A percentile compares a stretch with the other conserved stretches of the same genome.
These are phyloP conservation scores for Eremophila alpestris DNA, from an alignment of 2,797 vertebrate species.

Conservation along the genomic window DNA sequence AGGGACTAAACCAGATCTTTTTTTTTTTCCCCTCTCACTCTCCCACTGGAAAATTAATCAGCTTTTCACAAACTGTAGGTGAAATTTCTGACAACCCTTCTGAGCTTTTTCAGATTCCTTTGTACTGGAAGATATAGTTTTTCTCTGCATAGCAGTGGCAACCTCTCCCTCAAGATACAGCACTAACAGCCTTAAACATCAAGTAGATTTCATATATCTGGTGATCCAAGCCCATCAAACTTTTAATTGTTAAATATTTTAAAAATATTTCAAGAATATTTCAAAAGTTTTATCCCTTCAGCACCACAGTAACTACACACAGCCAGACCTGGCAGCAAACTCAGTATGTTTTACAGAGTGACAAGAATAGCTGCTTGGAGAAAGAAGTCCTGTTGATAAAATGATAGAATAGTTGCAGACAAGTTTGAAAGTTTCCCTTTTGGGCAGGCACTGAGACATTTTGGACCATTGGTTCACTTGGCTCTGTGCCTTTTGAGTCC, in stretches of 20 bases:
- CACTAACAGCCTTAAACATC: not conserved
- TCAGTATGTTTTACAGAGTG: not conserved
- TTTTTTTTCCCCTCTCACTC: not conserved
- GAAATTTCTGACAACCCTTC: constrained; percentile 47
- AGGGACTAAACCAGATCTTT: not conserved
- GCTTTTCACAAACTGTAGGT: constrained; percentile 13
- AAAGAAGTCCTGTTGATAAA: not conserved
- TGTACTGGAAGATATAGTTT: not conserved
- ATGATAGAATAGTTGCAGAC: not conserved
- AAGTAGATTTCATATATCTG: not conserved
- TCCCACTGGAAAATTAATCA: constrained; percentile 36
- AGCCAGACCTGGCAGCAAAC: not conserved
- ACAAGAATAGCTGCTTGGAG: not conserved
- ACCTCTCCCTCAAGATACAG: not conserved
- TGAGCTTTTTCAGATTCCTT: not conserved
- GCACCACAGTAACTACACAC: not conserved
- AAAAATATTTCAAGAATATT: not conserved
- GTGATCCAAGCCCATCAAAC: not conserved
- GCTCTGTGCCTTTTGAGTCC: not conserved
- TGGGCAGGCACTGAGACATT: not conserved
- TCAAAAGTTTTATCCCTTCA: not conserved
- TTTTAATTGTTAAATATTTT: not conserved
- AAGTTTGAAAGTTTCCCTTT: not conserved
- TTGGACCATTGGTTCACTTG: not conserved
- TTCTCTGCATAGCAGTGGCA: not conserved